Conservation (phyloP, 2,113 vertebrate species). For the Dasypus novemcinctus region DNA sequence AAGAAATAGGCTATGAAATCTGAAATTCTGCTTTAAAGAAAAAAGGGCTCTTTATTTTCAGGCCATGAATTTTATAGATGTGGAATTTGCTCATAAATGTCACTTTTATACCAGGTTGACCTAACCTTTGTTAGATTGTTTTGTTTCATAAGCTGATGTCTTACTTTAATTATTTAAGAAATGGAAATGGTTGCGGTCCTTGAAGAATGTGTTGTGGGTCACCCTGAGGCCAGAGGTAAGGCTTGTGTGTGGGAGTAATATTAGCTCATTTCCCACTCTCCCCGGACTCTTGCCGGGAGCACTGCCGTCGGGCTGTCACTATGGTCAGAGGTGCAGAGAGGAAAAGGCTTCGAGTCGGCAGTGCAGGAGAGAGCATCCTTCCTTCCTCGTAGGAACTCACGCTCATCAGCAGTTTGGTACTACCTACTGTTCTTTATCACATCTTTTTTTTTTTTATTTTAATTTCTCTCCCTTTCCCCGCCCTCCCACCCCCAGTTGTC, state of each 20-base stretch:
- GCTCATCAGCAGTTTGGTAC: neutral
- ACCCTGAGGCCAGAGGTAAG: neutral
- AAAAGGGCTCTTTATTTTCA: neutral
- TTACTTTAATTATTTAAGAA: conserved; percentile 53
- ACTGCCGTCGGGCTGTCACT: neutral
- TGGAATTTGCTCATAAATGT: conserved; percentile 49
- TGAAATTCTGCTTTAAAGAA: conserved; percentile 44
- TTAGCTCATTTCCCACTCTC: neutral
- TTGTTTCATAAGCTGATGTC: conserved; percentile 45
- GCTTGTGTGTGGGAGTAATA: neutral
- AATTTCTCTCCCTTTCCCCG: too few species aligned
- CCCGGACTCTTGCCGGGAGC: neutral
- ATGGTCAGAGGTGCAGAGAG: neutral
- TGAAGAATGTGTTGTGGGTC: neutral
- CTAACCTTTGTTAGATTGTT: conserved; percentile 49
- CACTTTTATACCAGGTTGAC: conserved; percentile 3
- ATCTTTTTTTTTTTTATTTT: too few species aligned
- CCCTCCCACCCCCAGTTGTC: too few species aligned
- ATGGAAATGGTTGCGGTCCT: neutral
- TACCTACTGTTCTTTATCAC: neutral
- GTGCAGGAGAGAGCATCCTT: neutral
- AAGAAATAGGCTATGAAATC: conserved; percentile 12
- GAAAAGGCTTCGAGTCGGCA: neutral
- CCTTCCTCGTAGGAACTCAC: neutral
- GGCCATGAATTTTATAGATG: neutral